phyloP scores from a whole-genome alignment of 2,113 vertebrate genomes.

The Nymphicus hollandicus region DNA sequence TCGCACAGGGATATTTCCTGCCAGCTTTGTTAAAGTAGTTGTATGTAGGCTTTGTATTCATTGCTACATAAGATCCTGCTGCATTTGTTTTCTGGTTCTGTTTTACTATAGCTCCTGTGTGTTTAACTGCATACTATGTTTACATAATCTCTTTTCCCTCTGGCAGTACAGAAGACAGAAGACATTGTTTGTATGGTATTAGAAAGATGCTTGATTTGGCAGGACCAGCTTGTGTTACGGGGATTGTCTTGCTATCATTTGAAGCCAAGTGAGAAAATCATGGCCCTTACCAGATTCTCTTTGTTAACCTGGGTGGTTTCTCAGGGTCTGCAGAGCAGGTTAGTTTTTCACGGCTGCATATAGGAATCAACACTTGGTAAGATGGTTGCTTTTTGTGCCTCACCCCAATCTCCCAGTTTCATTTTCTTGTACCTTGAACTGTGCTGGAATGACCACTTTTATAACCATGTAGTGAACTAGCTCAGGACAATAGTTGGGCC shows the following conservation, averaged over 20 bases:
- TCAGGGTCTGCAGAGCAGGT: not conserved
- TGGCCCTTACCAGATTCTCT: not conserved
- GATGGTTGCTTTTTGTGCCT: not conserved
- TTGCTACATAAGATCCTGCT: not conserved
- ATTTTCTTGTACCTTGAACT: not conserved
- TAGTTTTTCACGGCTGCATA: not conserved
- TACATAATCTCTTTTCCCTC: conserved; percentile 19
- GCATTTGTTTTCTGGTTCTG: not conserved
- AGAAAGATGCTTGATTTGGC: conserved; percentile 29
- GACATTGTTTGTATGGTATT: not conserved
- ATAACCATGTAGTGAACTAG: not conserved
- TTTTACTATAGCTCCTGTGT: not conserved
- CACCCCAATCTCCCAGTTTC: not conserved
- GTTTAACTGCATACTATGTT: not conserved
- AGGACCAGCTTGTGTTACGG: not conserved
- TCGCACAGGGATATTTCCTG: conserved; percentile 86
- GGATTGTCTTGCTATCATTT: conserved; percentile 28
- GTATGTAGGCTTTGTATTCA: conserved; percentile 73
- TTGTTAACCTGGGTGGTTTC: not conserved
- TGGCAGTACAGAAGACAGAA: not conserved
- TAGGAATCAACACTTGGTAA: not conserved
- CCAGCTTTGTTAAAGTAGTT: conserved; percentile 84
- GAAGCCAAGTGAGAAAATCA: conserved; percentile 27
- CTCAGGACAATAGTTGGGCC: not conserved
- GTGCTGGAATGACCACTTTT: not conserved